Evolutionary conservation across 2,888 invertebrate genomes (phyloP).

Genomic region (Gortyna flavago): DNA sequence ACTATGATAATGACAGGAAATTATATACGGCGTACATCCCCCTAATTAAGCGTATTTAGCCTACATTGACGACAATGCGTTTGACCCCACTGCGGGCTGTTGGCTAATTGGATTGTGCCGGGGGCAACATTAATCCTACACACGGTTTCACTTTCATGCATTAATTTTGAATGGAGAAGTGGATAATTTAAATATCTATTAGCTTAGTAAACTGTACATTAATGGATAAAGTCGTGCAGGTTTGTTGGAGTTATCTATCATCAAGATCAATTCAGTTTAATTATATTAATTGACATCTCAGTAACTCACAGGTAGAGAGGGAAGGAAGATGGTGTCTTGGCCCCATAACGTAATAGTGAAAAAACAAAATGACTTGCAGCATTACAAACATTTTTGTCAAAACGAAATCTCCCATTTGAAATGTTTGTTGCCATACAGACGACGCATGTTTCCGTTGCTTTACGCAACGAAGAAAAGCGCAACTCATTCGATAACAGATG

Average conservation of each 20-base stretch:
- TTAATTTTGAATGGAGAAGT: slow-evolving; percentile 10
- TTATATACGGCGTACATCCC: slow-evolving; percentile 72
- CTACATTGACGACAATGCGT: slow-evolving; percentile 74
- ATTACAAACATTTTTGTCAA: slow-evolving; percentile 33
- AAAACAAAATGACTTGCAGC: slow-evolving; percentile 36
- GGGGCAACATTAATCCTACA: slow-evolving; percentile 63
- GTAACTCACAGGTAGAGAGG: not conserved
- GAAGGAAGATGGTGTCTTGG: no score
- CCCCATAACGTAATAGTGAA: not conserved
- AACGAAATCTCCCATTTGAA: slow-evolving; percentile 33
- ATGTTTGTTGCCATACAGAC: slow-evolving; percentile 17
- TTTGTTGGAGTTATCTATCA: not conserved
- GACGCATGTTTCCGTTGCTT: slow-evolving; percentile 50
- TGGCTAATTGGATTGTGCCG: slow-evolving; percentile 70
- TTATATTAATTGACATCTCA: not conserved
- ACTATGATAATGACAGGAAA: slow-evolving; percentile 69
- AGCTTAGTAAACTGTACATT: not conserved
- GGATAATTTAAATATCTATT: not conserved
- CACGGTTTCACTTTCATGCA: slow-evolving; percentile 46
- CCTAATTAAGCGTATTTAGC: slow-evolving; percentile 79
- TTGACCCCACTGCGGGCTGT: slow-evolving; percentile 72
- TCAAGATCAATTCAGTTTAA: not conserved
- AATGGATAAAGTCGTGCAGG: not conserved
- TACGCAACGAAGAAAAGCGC: slow-evolving; percentile 54
- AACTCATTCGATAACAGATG: slow-evolving; percentile 59